Evolutionary conservation across 2,113 vertebrate genomes (phyloP), one percentile per base, ranked within the genome.

Genomic region (Centrocercus urophasianus): DNA sequence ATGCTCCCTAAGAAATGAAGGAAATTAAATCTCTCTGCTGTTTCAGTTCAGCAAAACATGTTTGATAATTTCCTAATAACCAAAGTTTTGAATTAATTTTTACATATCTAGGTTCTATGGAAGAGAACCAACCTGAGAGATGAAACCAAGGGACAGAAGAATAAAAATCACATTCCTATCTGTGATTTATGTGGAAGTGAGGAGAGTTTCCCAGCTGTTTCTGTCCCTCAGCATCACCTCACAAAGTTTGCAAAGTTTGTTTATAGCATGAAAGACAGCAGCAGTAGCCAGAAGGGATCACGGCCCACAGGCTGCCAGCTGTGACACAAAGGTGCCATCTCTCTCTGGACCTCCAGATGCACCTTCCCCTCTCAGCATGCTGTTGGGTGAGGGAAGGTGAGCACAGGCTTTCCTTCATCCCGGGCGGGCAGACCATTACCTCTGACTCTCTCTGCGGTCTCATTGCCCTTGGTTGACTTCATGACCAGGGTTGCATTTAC

Each of bases 291-390:
- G 40, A 75, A 88, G 28, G 36, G 20, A 15, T 43, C 28, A 75
- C 75, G 89, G 84, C 38, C 40, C n/a, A 30, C 28, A n/a, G 16
- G 42, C 67, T 60, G 66, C 30, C 79, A 93, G 63, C 79, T 93
- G 88, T 38, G 54, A 63, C 0, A 1, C 1, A 8, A 80, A 83
- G 6, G 76, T 56, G 50, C 61, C 83, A 86, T 77, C 83, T 93
- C 85, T 90, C 88, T 74, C 16, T 0, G 0, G 59, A 64, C 50
- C 73, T 95, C 60, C 54, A 48, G 91, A 48, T 1, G 8, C 45
- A 63, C 78, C 85, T 95, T 89, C 79, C 45, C 13, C 60, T 88
- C 83, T 90, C 79, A 96, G 45, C 18, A 60, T 15, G 32, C 81
- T 27, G 60, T 36, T 67, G 4, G n/a, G 36, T 17, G 21, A 59